A percentile compares a stretch with the other conserved stretches of the same genome.
Evolutionary conservation across 1,140 invertebrate species (phyloP).

Genomic region (Mesaphorura yosii): DNA sequence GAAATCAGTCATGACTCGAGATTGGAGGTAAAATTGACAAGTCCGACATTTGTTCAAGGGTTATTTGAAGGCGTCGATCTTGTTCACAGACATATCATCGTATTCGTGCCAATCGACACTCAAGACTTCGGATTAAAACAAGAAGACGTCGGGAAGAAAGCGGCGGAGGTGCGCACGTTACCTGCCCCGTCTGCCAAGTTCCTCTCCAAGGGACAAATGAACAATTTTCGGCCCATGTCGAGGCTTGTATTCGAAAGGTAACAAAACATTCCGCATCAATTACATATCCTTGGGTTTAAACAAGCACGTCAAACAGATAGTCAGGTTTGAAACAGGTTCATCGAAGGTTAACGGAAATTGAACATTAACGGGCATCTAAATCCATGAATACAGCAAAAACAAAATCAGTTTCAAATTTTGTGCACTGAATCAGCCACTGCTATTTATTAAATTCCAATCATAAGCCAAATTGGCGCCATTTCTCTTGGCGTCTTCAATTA

Average conservation of each 20-base stretch:
- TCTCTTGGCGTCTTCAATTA: too few species aligned
- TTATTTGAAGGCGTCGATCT: background rate
- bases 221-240: slow-evolving; percentile 64
- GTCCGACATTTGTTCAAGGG: background rate
- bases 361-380: too few species aligned
- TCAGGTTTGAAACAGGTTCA: too few species aligned
- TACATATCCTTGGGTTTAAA: too few species aligned
- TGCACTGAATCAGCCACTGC: too few species aligned
- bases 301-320: too few species aligned
- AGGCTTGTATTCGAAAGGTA: slow-evolving; percentile 55
- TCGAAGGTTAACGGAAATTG: background rate
- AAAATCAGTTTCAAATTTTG: too few species aligned
- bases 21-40: slow-evolving; percentile 48
- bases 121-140: slow-evolving; percentile 50
- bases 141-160: slow-evolving; percentile 54
- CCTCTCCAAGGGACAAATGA: slow-evolving; percentile 46
- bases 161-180: slow-evolving; percentile 40
- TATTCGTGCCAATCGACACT: slow-evolving; percentile 66
- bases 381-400: too few species aligned
- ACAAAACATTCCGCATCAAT: slow-evolving; percentile 17
- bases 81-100: slow-evolving; percentile 58
- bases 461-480: too few species aligned
- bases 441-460: too few species aligned
- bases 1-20: slow-evolving; percentile 56
- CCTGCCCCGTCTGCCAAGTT: slow-evolving; percentile 65